Evolutionary conservation across 1,140 invertebrate genomes (phyloP).

Genomic region (Globodera ellingtonae): DNA sequence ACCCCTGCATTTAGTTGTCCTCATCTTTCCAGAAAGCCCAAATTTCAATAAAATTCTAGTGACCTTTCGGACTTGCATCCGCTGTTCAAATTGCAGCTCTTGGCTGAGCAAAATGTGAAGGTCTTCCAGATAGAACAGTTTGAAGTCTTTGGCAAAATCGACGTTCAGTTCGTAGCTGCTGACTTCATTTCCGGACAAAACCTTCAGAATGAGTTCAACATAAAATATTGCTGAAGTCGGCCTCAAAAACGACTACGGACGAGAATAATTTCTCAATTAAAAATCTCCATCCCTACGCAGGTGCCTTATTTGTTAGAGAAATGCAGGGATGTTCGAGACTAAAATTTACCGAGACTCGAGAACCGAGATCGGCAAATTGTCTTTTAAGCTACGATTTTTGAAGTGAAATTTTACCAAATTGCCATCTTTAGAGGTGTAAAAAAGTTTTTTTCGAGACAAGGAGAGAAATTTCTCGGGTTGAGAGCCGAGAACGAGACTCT

Average conservation of each 20-base stretch:
- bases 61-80: neutral
- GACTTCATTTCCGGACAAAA: slow-evolving; percentile 14
- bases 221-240: neutral
- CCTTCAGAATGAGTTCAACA: neutral
- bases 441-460: no score
- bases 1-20: no score
- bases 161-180: slow-evolving; percentile 1
- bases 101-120: slow-evolving; percentile 17
- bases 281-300: neutral
- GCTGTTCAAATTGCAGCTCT: neutral
- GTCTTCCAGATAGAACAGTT: slow-evolving; percentile 81
- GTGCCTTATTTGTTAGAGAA: no score
- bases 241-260: no score
- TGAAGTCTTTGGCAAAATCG: slow-evolving; percentile 67
- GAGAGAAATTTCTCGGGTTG: neutral
- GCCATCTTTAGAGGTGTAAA: no score
- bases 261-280: neutral
- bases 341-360: no score
- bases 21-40: neutral
- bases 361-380: no score
- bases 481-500: neutral
- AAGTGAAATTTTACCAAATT: neutral
- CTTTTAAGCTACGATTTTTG: no score
- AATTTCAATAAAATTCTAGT: neutral
- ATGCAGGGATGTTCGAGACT: no score